Percentiles rank a stretch among this genome's conserved stretches.
phyloP scores from a whole-genome alignment of 2,797 vertebrate species.

The Phylloscopus collybita region DNA sequence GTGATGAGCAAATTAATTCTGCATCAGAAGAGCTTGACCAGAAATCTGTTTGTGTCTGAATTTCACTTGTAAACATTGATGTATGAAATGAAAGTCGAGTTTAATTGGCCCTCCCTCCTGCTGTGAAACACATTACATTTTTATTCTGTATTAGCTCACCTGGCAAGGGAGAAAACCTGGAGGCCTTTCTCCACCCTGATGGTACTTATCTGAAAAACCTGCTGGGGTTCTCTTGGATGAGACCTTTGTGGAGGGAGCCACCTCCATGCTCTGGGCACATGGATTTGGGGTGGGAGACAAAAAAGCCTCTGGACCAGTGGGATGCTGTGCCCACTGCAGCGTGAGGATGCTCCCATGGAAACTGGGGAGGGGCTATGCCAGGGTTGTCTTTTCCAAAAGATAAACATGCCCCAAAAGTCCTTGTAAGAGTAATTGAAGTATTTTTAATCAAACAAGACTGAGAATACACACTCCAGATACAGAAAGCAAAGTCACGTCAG shows the following conservation, averaged over 20 bases:
- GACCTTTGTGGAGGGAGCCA: neutral
- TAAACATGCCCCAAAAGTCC: neutral
- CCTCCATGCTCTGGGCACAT: neutral
- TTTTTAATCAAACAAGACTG: slow-evolving; percentile 49
- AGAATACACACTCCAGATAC: neutral
- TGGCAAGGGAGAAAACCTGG: neutral
- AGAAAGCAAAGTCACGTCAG: neutral
- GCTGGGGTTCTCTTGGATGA: neutral
- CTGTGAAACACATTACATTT: neutral
- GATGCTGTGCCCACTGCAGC: neutral
- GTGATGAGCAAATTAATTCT: slow-evolving; percentile 49
- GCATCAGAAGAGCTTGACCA: slow-evolving; percentile 32
- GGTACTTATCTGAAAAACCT: neutral
- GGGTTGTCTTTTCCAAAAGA: neutral
- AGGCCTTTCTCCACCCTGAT: neutral
- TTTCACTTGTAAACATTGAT: slow-evolving; percentile 32
- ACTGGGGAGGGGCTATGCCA: neutral
- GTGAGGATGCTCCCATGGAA: neutral
- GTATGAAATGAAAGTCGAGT: neutral
- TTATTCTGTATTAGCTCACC: neutral
- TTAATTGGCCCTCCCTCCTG: slow-evolving; percentile 10
- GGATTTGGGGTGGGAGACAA: neutral
- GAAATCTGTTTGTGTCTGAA: slow-evolving; percentile 31
- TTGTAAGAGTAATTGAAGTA: neutral
- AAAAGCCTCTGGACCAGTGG: neutral